These are phyloP conservation scores for Lochmaea crataegi DNA, from an alignment of 2,888 invertebrate genomes.

Conservation along the genomic window DNA sequence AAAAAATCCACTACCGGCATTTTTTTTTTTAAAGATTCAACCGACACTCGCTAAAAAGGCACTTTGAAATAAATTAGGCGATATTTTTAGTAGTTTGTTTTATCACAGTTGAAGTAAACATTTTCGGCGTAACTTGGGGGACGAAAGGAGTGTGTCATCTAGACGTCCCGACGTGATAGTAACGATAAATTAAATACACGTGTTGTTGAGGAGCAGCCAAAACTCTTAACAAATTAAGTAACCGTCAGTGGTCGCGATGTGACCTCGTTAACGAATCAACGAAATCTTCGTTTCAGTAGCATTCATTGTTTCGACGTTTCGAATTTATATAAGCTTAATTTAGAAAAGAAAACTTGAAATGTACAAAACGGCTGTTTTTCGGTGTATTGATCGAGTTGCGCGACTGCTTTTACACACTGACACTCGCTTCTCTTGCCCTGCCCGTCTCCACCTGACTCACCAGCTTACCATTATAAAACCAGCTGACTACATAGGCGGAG, in stretches of 20 bases:
- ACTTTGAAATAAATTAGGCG: too few species aligned
- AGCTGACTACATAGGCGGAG: slow-evolving; percentile 42
- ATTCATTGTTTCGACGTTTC: too few species aligned
- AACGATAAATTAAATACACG: slow-evolving; percentile 21
- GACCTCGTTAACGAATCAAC: slow-evolving; percentile 9
- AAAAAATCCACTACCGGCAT: slow-evolving; percentile 29
- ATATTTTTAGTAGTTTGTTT: too few species aligned
- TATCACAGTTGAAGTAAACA: too few species aligned
- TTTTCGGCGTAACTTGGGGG: too few species aligned
- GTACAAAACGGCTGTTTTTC: slow-evolving; percentile 44
- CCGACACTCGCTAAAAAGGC: too few species aligned
- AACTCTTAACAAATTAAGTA: slow-evolving; percentile 24
- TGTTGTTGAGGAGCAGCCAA: slow-evolving; percentile 3
- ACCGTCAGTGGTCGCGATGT: slow-evolving; percentile 39
- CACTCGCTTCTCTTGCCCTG: slow-evolving; percentile 40
- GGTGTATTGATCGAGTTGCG: slow-evolving; percentile 45
- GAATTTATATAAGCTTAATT: too few species aligned
- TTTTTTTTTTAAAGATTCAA: not conserved
- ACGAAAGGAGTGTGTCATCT: too few species aligned
- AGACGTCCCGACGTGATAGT: too few species aligned
- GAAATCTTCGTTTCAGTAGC: too few species aligned
- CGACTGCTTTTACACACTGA: slow-evolving; percentile 43
- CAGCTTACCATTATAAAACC: slow-evolving; percentile 15
- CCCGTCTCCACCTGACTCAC: slow-evolving; percentile 34
- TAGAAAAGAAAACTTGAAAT: slow-evolving; percentile 15